Evolutionary conservation across 2,888 invertebrate genomes (phyloP), one percentile per base, ranked within the genome.

Genomic region (Ormyrus thymus): DNA sequence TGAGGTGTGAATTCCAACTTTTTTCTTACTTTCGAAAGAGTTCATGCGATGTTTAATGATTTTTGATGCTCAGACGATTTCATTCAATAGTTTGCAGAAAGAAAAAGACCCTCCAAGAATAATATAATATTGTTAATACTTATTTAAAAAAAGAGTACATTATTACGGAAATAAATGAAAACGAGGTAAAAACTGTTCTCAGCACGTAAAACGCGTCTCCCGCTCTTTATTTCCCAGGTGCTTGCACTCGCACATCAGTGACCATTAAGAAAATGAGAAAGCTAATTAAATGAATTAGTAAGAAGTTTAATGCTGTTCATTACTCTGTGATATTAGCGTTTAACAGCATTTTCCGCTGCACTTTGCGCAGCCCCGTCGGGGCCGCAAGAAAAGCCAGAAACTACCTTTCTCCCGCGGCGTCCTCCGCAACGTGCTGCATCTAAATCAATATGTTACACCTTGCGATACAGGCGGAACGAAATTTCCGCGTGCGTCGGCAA

Each of bases 391-490:
- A 29, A 29, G 29, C 29, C 29, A 29, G 29, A 29, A 29, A 29
- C 3, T 29, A 29, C 29, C 13, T 4, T 64, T 46, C 46, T 8
- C 7, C n/a, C 6, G 6, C 9, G 6, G 4, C 65, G 48, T 10
- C 61, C 48, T 76, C 76, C 50, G 70, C 70, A 76, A 70, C 62
- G 56, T 78, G 72, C 53, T 72, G 72, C 72, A 78, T 78, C 66
- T 72, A 59, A 78, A 78, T 78, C 77, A 72, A 72, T 72, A 72
- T 78, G 61, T 72, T 68, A 75, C 75, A 68, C 75, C 75, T 75
- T 75, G 15, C 59, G 59, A 68, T 46, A 59, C 64, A 56, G 48
- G 56, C 61, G 51, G 48, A 62, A 64, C 70, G 55, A 29, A 70
- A 59, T 70, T 70, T 59, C 29, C 10, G 48, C 61, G 59, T 71